These are phyloP conservation scores for Hippopotamus amphibius DNA, from an alignment of 2,113 vertebrate species.

Conservation along the genomic window DNA sequence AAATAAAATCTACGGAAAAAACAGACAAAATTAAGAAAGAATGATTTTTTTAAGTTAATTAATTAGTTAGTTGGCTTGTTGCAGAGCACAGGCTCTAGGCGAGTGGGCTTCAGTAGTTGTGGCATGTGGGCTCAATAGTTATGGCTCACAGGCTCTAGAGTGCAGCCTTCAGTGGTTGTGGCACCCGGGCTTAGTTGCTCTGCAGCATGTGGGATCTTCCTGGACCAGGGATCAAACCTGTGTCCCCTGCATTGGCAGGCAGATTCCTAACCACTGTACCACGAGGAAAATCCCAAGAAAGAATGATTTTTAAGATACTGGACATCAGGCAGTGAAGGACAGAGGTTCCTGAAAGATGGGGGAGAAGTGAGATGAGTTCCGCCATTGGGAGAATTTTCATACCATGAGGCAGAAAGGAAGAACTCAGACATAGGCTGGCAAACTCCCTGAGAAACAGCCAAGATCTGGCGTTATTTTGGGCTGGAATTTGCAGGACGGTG, in stretches of 20 bases:
- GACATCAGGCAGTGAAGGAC: background rate
- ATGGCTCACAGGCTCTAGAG: no score
- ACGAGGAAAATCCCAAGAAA: background rate
- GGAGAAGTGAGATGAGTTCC: background rate
- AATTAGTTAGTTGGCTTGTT: no score
- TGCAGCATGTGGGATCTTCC: no score
- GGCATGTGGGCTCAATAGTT: no score
- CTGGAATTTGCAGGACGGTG: background rate
- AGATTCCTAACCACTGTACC: no score
- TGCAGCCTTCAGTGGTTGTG: no score
- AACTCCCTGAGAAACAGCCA: background rate
- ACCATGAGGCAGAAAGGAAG: background rate
- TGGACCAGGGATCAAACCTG: no score
- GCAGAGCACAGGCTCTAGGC: no score
- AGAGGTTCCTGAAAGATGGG: background rate
- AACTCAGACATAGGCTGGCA: fast-evolving
- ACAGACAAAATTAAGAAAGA: background rate
- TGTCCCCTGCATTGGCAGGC: no score
- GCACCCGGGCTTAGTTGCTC: no score
- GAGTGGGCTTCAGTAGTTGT: no score
- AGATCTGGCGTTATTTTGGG: background rate
- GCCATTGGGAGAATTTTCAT: background rate
- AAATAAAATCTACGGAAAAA: background rate
- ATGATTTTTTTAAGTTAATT: background rate
- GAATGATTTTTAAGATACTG: background rate